Percentiles rank a stretch among this genome's conserved stretches.
Evolutionary conservation across 30 jellyfish, hydroid and myxozoan genomes (phyloP).

Genomic region (Aurelia aurita complex sp. Pacific): DNA sequence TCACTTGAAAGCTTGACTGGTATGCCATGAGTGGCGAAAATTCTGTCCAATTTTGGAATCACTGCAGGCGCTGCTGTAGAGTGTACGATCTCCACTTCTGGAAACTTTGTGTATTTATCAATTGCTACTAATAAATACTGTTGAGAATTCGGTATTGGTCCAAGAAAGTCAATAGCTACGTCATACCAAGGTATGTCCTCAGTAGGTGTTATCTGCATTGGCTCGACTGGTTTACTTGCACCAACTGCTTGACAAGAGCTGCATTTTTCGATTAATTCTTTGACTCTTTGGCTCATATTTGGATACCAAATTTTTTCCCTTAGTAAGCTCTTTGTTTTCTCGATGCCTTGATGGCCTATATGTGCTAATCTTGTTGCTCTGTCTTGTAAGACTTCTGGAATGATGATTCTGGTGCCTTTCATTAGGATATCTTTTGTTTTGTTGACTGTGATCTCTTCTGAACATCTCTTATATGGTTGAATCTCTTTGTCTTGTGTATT

Average conservation of each 20-base stretch:
- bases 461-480: constrained; percentile 35
- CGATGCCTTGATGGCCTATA: constrained; percentile 66
- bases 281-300: constrained; percentile 37
- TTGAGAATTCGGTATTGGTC: constrained; percentile 67
- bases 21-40: constrained; percentile 69
- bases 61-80: constrained; percentile 64
- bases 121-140: constrained; percentile 45
- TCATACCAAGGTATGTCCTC: constrained; percentile 55
- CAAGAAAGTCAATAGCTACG: constrained; percentile 62
- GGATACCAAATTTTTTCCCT: constrained; percentile 66
- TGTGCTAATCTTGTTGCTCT: constrained; percentile 52
- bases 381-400: constrained; percentile 34
- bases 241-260: constrained; percentile 74
- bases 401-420: constrained; percentile 52
- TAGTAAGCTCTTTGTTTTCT: constrained; percentile 44
- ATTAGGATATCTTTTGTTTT: constrained; percentile 39
- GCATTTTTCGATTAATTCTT: constrained; percentile 26
- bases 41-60: constrained; percentile 33
- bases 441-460: constrained; percentile 38
- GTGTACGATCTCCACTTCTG: constrained; percentile 65
- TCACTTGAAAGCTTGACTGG: constrained; percentile 44
- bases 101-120: constrained; percentile 53
- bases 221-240: constrained; percentile 21
- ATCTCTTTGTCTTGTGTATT: constrained; percentile 25
- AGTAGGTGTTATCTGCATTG: constrained; percentile 48